A percentile compares a stretch with the other conserved stretches of the same genome.
Conservation (phyloP, 2,113 vertebrate genomes). For the Lepus europaeus region DNA sequence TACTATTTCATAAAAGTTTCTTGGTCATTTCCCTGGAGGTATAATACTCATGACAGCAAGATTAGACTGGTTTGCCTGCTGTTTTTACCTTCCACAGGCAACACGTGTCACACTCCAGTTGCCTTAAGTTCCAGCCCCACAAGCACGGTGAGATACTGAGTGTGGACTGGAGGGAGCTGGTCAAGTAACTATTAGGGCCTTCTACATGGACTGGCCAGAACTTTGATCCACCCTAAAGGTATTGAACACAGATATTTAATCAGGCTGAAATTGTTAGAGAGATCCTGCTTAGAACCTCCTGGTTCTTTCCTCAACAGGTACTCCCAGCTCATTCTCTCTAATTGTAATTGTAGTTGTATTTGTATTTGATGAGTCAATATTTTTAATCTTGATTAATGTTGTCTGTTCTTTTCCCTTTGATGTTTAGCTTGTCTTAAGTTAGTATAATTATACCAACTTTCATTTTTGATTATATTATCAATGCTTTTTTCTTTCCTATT, state of each 20-base stretch:
- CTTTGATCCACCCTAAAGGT: background rate
- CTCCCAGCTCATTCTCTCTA: background rate
- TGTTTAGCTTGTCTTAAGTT: background rate
- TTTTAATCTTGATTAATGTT: background rate
- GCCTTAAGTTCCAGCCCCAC: background rate
- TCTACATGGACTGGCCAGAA: too few species aligned
- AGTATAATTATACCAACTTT: background rate
- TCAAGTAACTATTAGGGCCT: background rate
- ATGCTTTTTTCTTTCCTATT: background rate
- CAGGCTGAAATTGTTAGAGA: background rate
- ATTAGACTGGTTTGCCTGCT: background rate
- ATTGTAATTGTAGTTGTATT: background rate
- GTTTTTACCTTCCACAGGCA: background rate
- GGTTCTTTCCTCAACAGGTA: background rate
- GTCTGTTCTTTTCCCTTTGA: background rate
- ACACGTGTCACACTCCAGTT: background rate
- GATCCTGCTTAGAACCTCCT: background rate
- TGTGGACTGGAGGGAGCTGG: background rate
- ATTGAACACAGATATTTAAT: constrained; percentile 1
- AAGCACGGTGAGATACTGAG: background rate
- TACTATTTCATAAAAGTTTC: background rate
- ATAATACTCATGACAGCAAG: background rate
- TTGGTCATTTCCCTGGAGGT: background rate
- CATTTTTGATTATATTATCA: background rate
- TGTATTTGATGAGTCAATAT: background rate